Percentiles rank a stretch among this genome's conserved stretches.
Evolutionary conservation across 1,140 invertebrate genomes (phyloP).

Genomic region (Vanessa tameamea): DNA sequence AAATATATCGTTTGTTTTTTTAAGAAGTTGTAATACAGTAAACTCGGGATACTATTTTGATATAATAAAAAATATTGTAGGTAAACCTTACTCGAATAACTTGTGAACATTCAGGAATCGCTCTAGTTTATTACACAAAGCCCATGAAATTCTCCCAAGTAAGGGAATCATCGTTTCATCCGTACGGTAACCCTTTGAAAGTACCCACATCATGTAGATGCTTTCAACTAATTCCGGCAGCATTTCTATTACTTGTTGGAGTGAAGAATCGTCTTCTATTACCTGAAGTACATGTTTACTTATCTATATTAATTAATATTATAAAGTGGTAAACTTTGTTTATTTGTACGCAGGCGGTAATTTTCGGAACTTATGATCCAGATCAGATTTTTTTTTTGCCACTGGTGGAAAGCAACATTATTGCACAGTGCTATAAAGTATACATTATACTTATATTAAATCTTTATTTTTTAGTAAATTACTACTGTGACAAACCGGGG

Average conservation of each 20-base stretch:
- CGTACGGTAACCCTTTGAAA: conserved; percentile 87
- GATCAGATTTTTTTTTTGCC: no score
- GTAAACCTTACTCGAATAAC: conserved; percentile 84
- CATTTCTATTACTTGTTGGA: conserved; percentile 86
- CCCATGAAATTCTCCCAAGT: conserved; percentile 90
- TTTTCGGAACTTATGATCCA: no score
- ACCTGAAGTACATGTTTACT: conserved; percentile 78
- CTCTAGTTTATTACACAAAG: conserved; percentile 88
- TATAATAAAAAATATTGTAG: not conserved
- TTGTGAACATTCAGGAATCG: conserved; percentile 86
- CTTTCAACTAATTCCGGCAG: conserved; percentile 90
- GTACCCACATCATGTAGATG: conserved; percentile 91
- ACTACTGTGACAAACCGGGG: no score
- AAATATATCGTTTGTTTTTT: not conserved
- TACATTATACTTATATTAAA: no score
- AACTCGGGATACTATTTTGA: not conserved
- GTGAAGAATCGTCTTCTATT: conserved; percentile 86
- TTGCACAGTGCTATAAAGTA: no score
- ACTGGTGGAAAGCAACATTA: no score
- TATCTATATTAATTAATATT: not conserved
- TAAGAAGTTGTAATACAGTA: not conserved
- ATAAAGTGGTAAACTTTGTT: not conserved
- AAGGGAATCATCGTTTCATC: conserved; percentile 89
- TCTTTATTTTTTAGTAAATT: no score
- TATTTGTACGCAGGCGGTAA: no score